Evolutionary conservation across 2,888 invertebrate species (phyloP), one percentile per base, ranked within the genome.

Genomic region (Phymatocera aterrima): DNA sequence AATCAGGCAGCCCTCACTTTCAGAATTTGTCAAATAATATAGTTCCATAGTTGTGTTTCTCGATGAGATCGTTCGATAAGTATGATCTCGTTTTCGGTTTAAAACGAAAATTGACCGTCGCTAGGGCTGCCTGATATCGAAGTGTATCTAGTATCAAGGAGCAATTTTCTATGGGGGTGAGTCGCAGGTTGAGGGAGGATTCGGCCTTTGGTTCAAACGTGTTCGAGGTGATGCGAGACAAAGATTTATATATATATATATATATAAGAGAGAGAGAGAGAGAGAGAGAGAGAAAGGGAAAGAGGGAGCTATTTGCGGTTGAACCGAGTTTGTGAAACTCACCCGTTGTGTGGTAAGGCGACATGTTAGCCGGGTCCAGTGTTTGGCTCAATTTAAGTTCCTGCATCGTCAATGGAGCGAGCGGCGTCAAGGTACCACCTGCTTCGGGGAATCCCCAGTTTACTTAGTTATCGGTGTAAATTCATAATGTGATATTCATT

Each of bases 361-460:
- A 93, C 89, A 94, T 91, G 83, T 91, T 91, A 84, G 93, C 92
- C 84, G 93, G 93, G 84, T 95, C 94, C 91, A 94, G 91, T 83
- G 94, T 92, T 87, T 93, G 91, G 90, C 93, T 93, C 87, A 94
- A 92, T 92, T 95, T 95, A 92, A 95, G 93, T 91, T 95, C 95
- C 92, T 95, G 95, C 94, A 95, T 94, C 90, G 93, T 94, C 90
- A 95, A 94, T 84, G 95, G 95, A 84, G 95, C 94, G 90, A 95
- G 91, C 84, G 95, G 94, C 86, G 95, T 94, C 91, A 95, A 91
- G 83, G 94, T 93, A 90, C 93, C 93, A 91, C 93, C 91, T 91
- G 93, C 93, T 92, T 85, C 86, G 85, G 83, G 85, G 85, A 84
- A 84, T 88, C 88, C 87, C 70, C 70, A 72, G 24, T n/a, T 43